Conservation (phyloP, 1,140 invertebrate genomes). For the Eueides isabella region DNA sequence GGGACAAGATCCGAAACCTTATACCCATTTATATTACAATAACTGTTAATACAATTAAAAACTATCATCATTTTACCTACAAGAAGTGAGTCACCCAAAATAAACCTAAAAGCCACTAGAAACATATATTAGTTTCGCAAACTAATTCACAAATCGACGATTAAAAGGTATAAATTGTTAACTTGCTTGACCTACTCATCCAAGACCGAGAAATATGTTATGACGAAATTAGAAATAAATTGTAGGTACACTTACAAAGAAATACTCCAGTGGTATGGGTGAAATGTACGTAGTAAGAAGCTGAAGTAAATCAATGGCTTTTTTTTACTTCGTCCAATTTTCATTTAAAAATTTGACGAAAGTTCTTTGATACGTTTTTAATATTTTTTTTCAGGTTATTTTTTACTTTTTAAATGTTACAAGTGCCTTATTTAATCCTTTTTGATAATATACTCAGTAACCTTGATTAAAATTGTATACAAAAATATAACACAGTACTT, state of each 20-base stretch:
- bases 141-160: slow-evolving; percentile 61
- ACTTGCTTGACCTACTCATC: slow-evolving; percentile 70
- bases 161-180: slow-evolving; percentile 66
- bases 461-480: neutral
- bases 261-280: slow-evolving; percentile 55
- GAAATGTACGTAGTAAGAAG: slow-evolving; percentile 52
- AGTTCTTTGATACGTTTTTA: neutral
- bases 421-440: neutral
- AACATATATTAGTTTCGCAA: slow-evolving; percentile 27
- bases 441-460: neutral
- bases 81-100: slow-evolving; percentile 8
- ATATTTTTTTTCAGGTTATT: neutral
- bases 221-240: slow-evolving; percentile 61
- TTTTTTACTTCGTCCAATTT: no score
- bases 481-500: no score
- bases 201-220: slow-evolving; percentile 59
- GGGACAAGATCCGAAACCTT: no score
- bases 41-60: no score
- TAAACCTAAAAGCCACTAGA: slow-evolving; percentile 16
- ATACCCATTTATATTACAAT: no score
- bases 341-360: no score
- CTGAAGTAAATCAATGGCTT: slow-evolving; percentile 67
- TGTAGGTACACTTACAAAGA: slow-evolving; percentile 68
- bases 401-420: neutral
- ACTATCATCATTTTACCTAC: no score